Base-by-base conservation (phyloP, 2,888 invertebrate species). In the Buathra laborator region DNA sequence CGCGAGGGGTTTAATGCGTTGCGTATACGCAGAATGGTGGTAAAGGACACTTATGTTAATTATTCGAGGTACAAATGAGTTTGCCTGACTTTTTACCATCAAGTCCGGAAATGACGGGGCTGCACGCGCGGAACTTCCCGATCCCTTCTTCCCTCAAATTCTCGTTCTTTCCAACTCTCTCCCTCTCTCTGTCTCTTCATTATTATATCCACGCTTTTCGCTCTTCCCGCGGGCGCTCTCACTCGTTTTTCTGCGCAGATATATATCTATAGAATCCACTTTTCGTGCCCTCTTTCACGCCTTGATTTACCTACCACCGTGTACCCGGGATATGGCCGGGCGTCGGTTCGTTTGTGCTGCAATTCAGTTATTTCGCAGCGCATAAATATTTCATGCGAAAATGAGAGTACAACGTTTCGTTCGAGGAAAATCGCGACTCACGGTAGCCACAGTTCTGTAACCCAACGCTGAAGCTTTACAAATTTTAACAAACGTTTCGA, bases 341-440 rank as follows among this genome's bases (percentile, higher is more conserved):
- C 78, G 76, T 56, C 68, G 86, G 85, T 88, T 89, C 90, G 89
- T 91, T 90, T 89, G 88, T 89, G 86, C 88, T 86, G 89, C 90
- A 89, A 91, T 91, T 90, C 87, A 89, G 88, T 91, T 90, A 91
- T 89, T 90, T 91, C 86, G 82, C 81, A 29, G 86, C 83, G 87
- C 88, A 91, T 91, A 91, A 91, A 91, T 91, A 91, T 91, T 91
- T 89, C 88, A 91, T 87, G 86, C 87, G 81, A 83, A 80, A 87
- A 86, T 71, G 86, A 88, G 89, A 90, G 88, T 90, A 59, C 12
- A 16, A 5, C 4, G 59, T 83, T 87, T 88, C 51, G 67, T 67
- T 66, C 12, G 44, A 48, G 71, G 68, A 72, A 81, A 84, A 81
- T 72, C 71, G 77, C 75, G 77, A 71, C 83, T 59, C 87, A 87